These are phyloP conservation scores for Drosophila stalkeri DNA, from an alignment of 2,888 invertebrate genomes.

Conservation along the genomic window DNA sequence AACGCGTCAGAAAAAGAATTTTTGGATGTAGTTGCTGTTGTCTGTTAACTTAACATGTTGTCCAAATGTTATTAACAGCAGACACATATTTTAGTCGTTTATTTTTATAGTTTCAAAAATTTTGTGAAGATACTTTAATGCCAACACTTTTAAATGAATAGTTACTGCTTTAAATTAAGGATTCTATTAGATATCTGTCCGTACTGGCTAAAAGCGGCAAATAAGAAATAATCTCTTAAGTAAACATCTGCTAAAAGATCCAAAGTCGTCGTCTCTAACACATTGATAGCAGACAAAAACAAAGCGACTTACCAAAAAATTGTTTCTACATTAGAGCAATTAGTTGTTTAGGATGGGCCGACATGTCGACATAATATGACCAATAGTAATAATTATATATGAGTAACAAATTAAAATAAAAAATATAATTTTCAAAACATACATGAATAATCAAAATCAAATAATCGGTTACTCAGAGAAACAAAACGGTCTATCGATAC, in stretches of 20 bases:
- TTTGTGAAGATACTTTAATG: accelerated
- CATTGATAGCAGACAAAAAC: background rate
- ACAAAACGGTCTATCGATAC: conserved; percentile 6
- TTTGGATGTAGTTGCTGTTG: conserved; percentile 22
- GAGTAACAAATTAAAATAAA: background rate
- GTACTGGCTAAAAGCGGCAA: background rate
- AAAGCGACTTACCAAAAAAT: background rate
- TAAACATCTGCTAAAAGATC: conserved; percentile 10
- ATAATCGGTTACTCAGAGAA: background rate
- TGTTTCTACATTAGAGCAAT: no score
- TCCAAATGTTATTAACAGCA: conserved; percentile 27
- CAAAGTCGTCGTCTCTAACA: conserved; percentile 1
- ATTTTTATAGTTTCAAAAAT: background rate
- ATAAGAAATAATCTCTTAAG: conserved; percentile 11
- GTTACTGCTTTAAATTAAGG: background rate
- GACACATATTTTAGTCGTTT: background rate
- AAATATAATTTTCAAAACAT: no score
- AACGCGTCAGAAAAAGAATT: conserved; percentile 42
- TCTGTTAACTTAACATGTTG: conserved; percentile 32
- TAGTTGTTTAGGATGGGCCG: background rate
- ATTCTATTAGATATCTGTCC: background rate
- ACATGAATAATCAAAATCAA: background rate
- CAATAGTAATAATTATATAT: background rate
- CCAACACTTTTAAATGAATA: background rate
- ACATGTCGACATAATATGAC: background rate